Evolutionary conservation across 2,113 vertebrate species (phyloP).

Genomic region (Hippotragus niger): DNA sequence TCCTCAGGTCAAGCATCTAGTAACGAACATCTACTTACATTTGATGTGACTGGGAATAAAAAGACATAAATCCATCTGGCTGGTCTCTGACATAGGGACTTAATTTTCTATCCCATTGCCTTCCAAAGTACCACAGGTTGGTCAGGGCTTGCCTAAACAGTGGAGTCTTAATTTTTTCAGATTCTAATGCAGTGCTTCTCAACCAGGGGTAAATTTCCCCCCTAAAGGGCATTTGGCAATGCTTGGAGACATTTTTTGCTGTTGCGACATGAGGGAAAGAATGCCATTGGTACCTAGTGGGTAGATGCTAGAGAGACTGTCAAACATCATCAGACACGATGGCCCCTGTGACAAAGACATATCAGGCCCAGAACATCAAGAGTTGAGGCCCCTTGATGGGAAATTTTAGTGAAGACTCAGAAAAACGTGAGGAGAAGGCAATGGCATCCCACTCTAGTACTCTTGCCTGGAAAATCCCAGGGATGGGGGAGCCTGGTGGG

Average conservation of each 20-base stretch:
- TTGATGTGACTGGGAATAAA: not conserved
- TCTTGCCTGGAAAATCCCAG: no score
- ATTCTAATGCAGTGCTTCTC: not conserved
- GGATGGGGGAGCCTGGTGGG: no score
- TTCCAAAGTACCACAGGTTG: not conserved
- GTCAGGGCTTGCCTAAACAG: not conserved
- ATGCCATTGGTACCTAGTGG: no score
- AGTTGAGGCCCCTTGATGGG: not conserved
- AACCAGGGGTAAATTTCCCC: not conserved
- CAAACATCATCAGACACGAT: not conserved
- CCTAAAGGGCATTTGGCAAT: not conserved
- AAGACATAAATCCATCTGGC: not conserved
- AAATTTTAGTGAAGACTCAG: not conserved
- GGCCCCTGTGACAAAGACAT: accelerated
- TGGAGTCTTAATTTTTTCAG: not conserved
- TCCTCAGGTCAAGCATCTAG: not conserved
- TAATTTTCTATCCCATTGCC: not conserved
- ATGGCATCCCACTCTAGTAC: no score
- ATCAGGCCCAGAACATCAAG: not conserved
- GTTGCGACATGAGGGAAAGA: not conserved
- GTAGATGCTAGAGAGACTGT: no score
- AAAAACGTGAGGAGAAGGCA: not conserved
- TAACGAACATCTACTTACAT: accelerated
- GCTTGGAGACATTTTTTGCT: not conserved
- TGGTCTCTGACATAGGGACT: not conserved